phyloP scores from a whole-genome alignment of 2,113 vertebrate species.

The Phainopepla nitens region DNA sequence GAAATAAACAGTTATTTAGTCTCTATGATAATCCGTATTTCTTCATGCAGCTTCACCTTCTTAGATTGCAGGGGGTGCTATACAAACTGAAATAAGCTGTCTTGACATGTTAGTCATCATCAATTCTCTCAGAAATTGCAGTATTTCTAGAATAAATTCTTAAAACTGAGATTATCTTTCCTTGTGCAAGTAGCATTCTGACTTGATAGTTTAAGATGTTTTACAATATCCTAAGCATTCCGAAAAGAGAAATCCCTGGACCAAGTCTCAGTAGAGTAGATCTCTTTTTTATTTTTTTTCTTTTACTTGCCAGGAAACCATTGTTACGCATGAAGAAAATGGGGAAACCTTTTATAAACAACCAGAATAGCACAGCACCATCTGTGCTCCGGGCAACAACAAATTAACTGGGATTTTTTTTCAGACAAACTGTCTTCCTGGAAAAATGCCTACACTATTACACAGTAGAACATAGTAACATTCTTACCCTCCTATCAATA shows the following conservation, averaged over 20 bases:
- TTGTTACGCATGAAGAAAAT: background rate
- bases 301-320: background rate
- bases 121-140: background rate
- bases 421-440: background rate
- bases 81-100: background rate
- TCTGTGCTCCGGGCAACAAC: background rate
- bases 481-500: background rate
- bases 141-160: background rate
- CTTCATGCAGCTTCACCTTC: background rate
- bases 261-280: background rate
- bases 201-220: background rate
- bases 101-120: background rate
- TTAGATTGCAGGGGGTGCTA: background rate
- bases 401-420: background rate
- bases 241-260: background rate
- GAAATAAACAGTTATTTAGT: background rate
- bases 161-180: background rate
- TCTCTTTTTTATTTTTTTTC: background rate
- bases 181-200: background rate
- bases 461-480: background rate
- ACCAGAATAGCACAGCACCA: background rate
- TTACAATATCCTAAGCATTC: background rate
- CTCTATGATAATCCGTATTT: background rate
- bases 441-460: background rate
- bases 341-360: background rate